These are phyloP conservation scores for Unio delphinus DNA, from an alignment of 2,888 invertebrate genomes.

Conservation along the genomic window DNA sequence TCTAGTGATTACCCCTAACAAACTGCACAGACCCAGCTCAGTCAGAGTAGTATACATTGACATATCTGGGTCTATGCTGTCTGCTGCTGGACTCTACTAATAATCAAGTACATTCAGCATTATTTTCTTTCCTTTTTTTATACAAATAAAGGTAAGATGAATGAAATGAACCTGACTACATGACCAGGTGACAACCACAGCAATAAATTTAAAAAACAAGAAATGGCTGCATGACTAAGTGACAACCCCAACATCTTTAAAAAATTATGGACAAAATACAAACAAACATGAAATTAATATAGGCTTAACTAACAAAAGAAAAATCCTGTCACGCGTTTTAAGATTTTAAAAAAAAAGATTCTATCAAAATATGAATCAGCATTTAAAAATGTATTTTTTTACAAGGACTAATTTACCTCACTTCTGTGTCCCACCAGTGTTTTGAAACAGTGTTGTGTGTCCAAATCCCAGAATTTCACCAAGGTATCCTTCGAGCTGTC, in stretches of 20 bases:
- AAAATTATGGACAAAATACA: not conserved
- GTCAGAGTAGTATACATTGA: too few species aligned
- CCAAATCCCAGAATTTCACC: slow-evolving; percentile 97
- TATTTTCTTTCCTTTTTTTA: not conserved
- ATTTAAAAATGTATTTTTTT: not conserved
- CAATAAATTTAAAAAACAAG: not conserved
- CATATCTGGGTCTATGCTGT: not conserved
- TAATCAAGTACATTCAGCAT: not conserved
- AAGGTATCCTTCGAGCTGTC: slow-evolving; percentile 91
- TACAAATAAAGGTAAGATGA: not conserved
- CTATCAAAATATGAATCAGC: not conserved
- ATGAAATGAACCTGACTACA: not conserved
- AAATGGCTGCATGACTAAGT: not conserved
- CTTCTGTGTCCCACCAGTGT: slow-evolving; percentile 84
- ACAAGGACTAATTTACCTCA: slow-evolving; percentile 74
- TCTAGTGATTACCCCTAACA: too few species aligned
- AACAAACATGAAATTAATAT: not conserved
- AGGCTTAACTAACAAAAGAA: not conserved
- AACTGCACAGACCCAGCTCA: too few species aligned
- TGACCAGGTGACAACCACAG: too few species aligned
- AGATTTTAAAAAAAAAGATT: not conserved
- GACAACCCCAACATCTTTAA: not conserved
- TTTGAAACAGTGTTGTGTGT: slow-evolving; percentile 95
- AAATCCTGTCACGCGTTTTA: not conserved
- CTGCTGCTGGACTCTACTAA: not conserved